Base-by-base conservation (phyloP, 2,797 vertebrate genomes). In the Ispidina picta region DNA sequence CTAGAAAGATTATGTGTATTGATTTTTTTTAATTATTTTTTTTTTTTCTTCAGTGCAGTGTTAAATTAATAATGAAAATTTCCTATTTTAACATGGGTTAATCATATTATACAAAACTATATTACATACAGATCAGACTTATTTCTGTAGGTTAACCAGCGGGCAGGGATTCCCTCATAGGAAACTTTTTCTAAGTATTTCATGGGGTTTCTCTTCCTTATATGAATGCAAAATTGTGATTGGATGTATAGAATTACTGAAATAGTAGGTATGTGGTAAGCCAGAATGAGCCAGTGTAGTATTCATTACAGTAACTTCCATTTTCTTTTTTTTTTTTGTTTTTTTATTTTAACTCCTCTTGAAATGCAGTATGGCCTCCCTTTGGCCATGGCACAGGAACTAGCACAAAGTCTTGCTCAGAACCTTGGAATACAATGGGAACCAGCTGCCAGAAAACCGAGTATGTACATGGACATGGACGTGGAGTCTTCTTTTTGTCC, bases 361-460 rank as follows among this genome's bases (percentile, higher is more conserved):
- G 80, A 71, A 94, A 95, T 95, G 93, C 98, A 99, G 99, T 99
- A 99, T 66, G 99, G 98, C 76, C 97, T 97, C 91, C 97, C 98
- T 86, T 97, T 98, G 98, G 97, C 98, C 83, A 98, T 99, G 98
- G 98, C 98, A 23, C 97, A 97, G 86, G 98, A 98, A 48, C 96
- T 99, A 49, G 98, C 98, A 29, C 99, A 99, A 96, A 99, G 99
- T 96, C 97, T 99, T 97, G 98, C 99, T 91, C 99, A 99, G 97
- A 99, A 99, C 97, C 97, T 99, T 78, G 99, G 99, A 82, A 99
- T 99, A 97, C 99, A 99, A 25, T 99, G 99, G 99, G 99, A 99
- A 90, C 98, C 99, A 23, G 98, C 97, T 78, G 94, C 97, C 85
- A 98, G 98, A 97, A 99, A 98, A 96, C 97, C 96, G 97, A 99